Evolutionary conservation across 2,113 vertebrate genomes (phyloP), one percentile per base, ranked within the genome.

Genomic region (Thamnophis sirtalis): DNA sequence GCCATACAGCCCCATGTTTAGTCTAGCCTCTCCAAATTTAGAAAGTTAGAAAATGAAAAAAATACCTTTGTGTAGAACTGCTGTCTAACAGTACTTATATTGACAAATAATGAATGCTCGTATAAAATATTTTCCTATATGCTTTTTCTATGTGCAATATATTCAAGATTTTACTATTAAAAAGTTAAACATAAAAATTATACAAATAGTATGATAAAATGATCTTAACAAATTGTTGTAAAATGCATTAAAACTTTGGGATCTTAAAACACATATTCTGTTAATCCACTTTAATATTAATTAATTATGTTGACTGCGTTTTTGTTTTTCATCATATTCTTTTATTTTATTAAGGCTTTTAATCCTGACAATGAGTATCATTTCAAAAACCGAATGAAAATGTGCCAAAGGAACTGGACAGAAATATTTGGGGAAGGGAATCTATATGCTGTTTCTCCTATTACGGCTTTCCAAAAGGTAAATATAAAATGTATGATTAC

Each of bases 311-410:
- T 94, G 68, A 33, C 26, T 92, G 89, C 93, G 93, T 88, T 28
- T 51, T 55, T 93, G 43, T 89, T 94, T 11, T 26, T 88, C 91
- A 43, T 80, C 33, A 49, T 92, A 48, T 60, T 89, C 93, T 93
- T 96, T 68, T 89, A 89, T 95, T 90, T 68, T 89, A 89, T 95
- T 90, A 96, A 99, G 99, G 99, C 99, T 63, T 99, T 99, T 94
- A 99, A 99, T 96, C 99, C 99, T 0, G 99, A 99, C 96, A 99
- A 99, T 22, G 99, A 99, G 95, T 99, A 99, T 97, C 99, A 99
- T 96, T 99, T 99, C 96, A 99, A 99, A 97, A 99, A 99, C 94
- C 98, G 99, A 94, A 99, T 99, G 99, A 99, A 99, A 97, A 97
- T 98, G 0, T 98, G 98, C 95, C 99, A 99, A 95, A 99, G 99